Conservation (phyloP, 2,797 vertebrate species). For the Picus viridis region DNA sequence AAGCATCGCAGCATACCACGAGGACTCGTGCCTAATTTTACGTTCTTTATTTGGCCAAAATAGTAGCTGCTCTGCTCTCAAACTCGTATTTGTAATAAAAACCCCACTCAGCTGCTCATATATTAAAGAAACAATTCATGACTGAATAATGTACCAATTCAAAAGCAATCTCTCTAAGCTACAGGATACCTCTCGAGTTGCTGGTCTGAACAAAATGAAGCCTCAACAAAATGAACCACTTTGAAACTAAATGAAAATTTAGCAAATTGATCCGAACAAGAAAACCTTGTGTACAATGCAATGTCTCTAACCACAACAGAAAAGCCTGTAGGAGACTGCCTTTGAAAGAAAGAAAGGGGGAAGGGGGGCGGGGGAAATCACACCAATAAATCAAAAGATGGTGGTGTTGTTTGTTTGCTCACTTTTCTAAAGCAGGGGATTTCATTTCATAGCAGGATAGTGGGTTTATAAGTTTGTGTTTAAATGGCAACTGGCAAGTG, state of each 20-base stretch:
- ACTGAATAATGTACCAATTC: conserved; percentile 77
- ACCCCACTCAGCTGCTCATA: conserved; percentile 69
- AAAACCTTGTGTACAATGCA: conserved; percentile 2
- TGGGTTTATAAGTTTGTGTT: not conserved
- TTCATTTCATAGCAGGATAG: not conserved
- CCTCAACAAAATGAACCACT: conserved; percentile 64
- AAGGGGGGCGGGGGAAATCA: not conserved
- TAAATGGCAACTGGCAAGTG: not conserved
- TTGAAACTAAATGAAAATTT: conserved; percentile 74
- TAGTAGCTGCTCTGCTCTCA: conserved; percentile 58
- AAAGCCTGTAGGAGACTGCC: not conserved
- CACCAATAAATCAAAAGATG: conserved; percentile 14
- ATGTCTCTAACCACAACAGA: not conserved
- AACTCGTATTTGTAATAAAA: conserved; percentile 69
- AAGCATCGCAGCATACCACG: not conserved
- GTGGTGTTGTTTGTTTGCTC: not conserved
- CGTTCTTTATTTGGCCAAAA: conserved; percentile 65
- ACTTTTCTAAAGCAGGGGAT: not conserved
- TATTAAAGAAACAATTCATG: conserved; percentile 78
- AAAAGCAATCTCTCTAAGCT: conserved; percentile 79
- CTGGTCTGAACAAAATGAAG: conserved; percentile 69
- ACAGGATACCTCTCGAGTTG: conserved; percentile 73
- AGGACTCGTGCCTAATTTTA: conserved; percentile 48
- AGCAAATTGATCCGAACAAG: conserved; percentile 67
- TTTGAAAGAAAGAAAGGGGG: not conserved